phyloP scores from a whole-genome alignment of 2,113 vertebrate genomes.

The Pachycephala philippinensis region DNA sequence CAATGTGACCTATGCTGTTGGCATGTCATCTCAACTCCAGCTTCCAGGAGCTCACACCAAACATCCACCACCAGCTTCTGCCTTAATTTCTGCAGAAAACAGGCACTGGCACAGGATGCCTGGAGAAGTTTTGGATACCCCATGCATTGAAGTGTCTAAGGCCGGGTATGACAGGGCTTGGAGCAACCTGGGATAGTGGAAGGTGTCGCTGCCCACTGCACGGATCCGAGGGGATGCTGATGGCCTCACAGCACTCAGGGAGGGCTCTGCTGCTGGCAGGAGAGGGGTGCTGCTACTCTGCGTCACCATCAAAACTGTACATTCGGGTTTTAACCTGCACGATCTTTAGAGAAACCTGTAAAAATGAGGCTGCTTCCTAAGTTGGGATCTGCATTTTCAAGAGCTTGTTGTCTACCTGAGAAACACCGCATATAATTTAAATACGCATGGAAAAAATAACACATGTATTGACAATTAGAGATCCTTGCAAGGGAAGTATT shows the following conservation, averaged over 20 bases:
- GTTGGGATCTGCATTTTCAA: not conserved
- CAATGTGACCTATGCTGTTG: not conserved
- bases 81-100: not conserved
- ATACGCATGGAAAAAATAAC: not conserved
- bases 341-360: not conserved
- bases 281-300: not conserved
- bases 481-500: not conserved
- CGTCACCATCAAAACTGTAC: not conserved
- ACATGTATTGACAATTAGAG: not conserved
- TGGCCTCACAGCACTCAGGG: not conserved
- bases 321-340: not conserved
- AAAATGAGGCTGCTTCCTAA: not conserved
- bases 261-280: not conserved
- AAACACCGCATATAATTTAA: not conserved
- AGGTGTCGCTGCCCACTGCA: not conserved
- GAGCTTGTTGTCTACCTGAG: not conserved
- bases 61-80: not conserved
- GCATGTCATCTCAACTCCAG: not conserved
- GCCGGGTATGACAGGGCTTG: rapidly evolving
- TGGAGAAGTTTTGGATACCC: not conserved
- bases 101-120: not conserved
- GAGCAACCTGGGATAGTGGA: not conserved
- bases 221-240: not conserved
- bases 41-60: not conserved
- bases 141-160: not conserved